Percentiles rank a stretch among this genome's conserved stretches.
These are phyloP conservation scores for Prietella phreatophila DNA, from an alignment of 2,113 vertebrate species.

Conservation along the genomic window DNA sequence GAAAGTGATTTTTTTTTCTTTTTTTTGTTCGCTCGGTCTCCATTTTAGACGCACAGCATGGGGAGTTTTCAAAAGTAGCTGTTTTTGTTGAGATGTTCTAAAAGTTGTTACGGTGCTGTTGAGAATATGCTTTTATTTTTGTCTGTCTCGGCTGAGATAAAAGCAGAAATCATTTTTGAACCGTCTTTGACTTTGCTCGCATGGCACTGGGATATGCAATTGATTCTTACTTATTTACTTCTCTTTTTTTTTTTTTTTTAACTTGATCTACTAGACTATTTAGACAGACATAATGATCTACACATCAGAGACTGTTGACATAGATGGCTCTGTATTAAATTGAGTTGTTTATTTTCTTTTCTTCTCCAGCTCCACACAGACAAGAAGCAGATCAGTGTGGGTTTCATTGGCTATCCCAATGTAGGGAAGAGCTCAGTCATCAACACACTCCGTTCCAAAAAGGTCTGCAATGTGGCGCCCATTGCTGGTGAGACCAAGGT, in stretches of 20 bases:
- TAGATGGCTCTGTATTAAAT: conserved; percentile 17
- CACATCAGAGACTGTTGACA: not conserved
- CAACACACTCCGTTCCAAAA: conserved; percentile 93
- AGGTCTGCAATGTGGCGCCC: conserved; percentile 95
- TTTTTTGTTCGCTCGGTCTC: not conserved
- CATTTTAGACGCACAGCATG: not conserved
- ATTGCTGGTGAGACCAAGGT: conserved; percentile 98
- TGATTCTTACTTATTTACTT: conserved; percentile 13
- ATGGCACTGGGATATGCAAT: not conserved
- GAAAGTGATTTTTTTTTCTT: not conserved
- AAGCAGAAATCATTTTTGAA: conserved; percentile 11
- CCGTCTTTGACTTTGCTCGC: not conserved
- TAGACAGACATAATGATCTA: not conserved
- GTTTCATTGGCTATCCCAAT: conserved; percentile 97
- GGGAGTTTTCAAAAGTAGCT: not conserved
- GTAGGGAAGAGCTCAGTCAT: conserved; percentile 98
- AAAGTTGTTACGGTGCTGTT: not conserved
- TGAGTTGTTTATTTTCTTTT: conserved; percentile 43
- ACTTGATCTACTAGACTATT: conserved; percentile 11
- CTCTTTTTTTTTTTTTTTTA: not conserved
- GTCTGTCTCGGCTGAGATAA: not conserved
- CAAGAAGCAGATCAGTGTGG: conserved; percentile 99
- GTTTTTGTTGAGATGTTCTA: not conserved
- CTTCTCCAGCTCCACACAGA: conserved; percentile 87
- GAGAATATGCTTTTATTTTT: not conserved